Conservation (phyloP, 2,113 vertebrate species). For the Phainopepla nitens region DNA sequence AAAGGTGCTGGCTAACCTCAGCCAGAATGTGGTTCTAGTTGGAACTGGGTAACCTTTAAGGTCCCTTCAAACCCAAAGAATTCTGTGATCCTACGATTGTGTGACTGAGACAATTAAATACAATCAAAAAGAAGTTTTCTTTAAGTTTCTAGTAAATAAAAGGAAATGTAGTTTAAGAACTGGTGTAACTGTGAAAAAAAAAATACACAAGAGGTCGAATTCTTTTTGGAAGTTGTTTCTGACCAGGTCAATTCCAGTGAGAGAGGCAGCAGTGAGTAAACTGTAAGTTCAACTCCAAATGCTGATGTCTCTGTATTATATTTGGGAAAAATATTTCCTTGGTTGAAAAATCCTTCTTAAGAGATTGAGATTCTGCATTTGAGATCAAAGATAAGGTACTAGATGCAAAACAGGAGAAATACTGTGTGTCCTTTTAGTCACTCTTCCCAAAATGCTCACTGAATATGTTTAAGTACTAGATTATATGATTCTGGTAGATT, state of each 20-base stretch:
- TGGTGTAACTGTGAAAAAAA: not conserved
- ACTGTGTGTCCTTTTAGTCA: not conserved
- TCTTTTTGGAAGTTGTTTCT: not conserved
- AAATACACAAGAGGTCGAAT: accelerated
- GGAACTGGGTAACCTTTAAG: not conserved
- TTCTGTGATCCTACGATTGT: not conserved
- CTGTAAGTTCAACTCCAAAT: not conserved
- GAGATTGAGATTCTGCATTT: not conserved
- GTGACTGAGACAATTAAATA: not conserved
- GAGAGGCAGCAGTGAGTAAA: not conserved
- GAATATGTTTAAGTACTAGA: not conserved
- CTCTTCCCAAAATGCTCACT: constrained; percentile 11
- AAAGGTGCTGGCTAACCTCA: not conserved
- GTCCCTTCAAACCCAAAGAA: not conserved
- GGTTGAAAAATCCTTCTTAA: not conserved
- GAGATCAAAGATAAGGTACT: not conserved
- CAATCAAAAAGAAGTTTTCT: not conserved
- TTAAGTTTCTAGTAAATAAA: not conserved
- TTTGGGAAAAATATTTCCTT: not conserved
- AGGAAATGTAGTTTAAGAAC: not conserved
- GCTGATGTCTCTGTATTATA: not conserved
- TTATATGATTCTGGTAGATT: constrained; percentile 48
- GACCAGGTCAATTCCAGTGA: not conserved
- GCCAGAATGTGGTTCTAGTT: not conserved
- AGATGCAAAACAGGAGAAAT: not conserved